Conservation (phyloP, 2,888 invertebrate species). For the Xylota sylvarum region DNA sequence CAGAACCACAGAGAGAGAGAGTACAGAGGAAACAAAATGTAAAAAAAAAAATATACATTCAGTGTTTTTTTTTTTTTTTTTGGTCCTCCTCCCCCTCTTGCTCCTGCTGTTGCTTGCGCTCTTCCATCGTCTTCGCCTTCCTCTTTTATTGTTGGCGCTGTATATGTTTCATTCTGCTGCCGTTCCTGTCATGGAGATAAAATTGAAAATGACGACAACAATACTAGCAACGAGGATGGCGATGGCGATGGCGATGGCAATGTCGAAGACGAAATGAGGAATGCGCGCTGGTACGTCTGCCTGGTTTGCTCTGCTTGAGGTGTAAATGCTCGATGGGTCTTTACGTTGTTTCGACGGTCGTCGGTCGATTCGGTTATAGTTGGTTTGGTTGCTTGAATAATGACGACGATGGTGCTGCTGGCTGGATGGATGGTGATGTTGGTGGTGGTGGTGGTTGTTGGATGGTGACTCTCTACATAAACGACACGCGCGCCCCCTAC, state of each 20-base stretch:
- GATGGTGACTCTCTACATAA: constrained; percentile 27
- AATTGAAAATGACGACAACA: constrained; percentile 74
- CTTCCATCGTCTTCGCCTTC: constrained; percentile 22
- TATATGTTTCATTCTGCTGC: constrained; percentile 67
- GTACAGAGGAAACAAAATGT: constrained; percentile 48
- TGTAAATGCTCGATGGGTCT: constrained; percentile 52
- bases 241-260: constrained; percentile 17
- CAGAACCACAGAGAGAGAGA: constrained; percentile 33
- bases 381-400: constrained; percentile 20
- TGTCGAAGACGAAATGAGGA: constrained; percentile 65
- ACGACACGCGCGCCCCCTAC: constrained; percentile 43
- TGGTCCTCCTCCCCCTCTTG: constrained; percentile 16
- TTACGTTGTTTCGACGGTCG: constrained; percentile 17
- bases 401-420: constrained; percentile 13
- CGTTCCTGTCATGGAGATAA: constrained; percentile 74
- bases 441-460: constrained; percentile 1
- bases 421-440: constrained; percentile 5
- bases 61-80: constrained; percentile 14
- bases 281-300: constrained; percentile 65
- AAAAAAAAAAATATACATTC: constrained; percentile 35
- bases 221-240: constrained; percentile 28
- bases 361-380: constrained; percentile 34
- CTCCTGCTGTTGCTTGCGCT: constrained; percentile 4
- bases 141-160: constrained; percentile 59
- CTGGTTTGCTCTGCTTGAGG: constrained; percentile 52